These are phyloP conservation scores for Alviniconcha strummeri DNA, from an alignment of 2,888 invertebrate species.

Conservation along the genomic window DNA sequence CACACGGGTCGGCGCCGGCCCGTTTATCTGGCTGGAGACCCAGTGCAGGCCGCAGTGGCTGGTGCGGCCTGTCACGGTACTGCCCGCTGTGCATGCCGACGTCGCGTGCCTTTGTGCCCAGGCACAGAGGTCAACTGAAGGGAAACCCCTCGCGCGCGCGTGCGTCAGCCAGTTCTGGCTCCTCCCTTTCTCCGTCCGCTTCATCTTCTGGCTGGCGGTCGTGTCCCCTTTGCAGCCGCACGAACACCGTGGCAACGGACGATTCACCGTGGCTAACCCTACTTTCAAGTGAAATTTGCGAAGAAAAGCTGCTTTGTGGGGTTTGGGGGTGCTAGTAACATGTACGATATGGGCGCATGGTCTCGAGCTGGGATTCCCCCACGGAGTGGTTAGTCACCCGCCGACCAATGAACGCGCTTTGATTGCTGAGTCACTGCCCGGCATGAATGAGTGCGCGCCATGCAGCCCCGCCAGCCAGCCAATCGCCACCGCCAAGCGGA, in stretches of 20 bases:
- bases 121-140: neutral
- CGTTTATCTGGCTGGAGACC: slow-evolving; percentile 8
- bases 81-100: slow-evolving; percentile 17
- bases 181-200: slow-evolving; percentile 16
- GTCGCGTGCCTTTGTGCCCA: slow-evolving; percentile 9
- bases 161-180: slow-evolving; percentile 12
- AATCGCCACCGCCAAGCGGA: slow-evolving; percentile 25
- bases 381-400: slow-evolving; percentile 34
- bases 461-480: slow-evolving; percentile 3
- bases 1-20: neutral
- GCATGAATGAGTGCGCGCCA: slow-evolving; percentile 40
- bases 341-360: neutral
- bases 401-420: slow-evolving; percentile 33
- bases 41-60: slow-evolving; percentile 16
- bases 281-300: too few relatives aligned
- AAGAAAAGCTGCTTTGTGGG: neutral
- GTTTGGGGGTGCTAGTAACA: slow-evolving; percentile 3
- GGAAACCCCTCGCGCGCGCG: slow-evolving; percentile 27
- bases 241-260: too few relatives aligned
- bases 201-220: neutral
- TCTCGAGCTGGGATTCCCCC: slow-evolving; percentile 29
- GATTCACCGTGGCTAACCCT: too few relatives aligned
- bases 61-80: slow-evolving; percentile 31
- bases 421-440: slow-evolving; percentile 39
- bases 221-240: too few relatives aligned